Base-by-base conservation (phyloP, 2,888 invertebrate species). In the Clanis bilineata region DNA sequence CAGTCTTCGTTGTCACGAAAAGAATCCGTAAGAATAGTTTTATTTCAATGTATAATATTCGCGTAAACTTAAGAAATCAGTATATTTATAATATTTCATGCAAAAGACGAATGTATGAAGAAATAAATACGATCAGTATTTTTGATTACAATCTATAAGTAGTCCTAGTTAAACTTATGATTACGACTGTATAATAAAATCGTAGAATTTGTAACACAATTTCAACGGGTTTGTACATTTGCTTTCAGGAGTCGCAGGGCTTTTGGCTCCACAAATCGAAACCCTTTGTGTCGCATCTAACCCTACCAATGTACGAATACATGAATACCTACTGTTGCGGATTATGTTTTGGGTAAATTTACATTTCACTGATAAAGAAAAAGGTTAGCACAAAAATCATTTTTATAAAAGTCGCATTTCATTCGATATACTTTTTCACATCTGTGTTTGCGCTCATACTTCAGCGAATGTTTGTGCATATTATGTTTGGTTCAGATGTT, bases 261-360 rank as follows among this genome's bases (percentile, higher is more conserved):
- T 32, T 51, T 47, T 51, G 2, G 32, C 18, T 32, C 15, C 51
- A 51, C 15, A 32, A 51, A 51, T 51, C 51, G 51, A 51, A 51
- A 51, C 32, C 32, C 51, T 56, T 56, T 28, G 25, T 43, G 15
- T 18, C 9, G 18, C 58, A 38, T 15, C 32, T 25, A 58, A 58
- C 58, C 58, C 51, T 58, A 38, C 38, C 38, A 56, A 55, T 36
- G 41, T 39, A 23, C 39, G 51, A 45, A 63, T 60, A 62, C 64
- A 57, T 59, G 61, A 44, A 45, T 55, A 57, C 57, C 55, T 58
- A 56, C 63, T 58, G 56, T 58, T 60, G 60, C 56, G 65, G 65
- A 66, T 68, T 66, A 64, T 62, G 56, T 59, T 67, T 63, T 60
- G 63, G 66, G 57, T 58, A 66, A 68, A 69, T 71, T 66, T 67